Evolutionary conservation across 2,888 invertebrate genomes (phyloP).

Genomic region (Amblyjoppa fuscipennis): DNA sequence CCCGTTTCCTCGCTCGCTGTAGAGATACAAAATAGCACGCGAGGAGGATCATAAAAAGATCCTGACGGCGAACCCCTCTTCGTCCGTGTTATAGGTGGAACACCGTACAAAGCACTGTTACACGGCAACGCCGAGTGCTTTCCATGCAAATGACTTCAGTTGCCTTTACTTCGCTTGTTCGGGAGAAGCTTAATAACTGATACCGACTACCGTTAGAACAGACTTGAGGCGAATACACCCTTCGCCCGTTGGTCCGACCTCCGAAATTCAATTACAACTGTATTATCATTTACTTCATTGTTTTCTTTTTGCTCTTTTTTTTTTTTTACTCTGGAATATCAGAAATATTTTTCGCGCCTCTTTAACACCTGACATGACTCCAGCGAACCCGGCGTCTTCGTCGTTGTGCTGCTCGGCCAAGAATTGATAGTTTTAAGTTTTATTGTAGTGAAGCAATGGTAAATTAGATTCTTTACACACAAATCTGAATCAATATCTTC

Average conservation of each 20-base stretch:
- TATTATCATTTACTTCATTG: not conserved
- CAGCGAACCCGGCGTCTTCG: no score
- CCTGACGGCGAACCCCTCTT: slow-evolving; percentile 18
- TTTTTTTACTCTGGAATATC: not conserved
- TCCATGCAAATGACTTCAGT: slow-evolving; percentile 78
- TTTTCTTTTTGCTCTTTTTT: not conserved
- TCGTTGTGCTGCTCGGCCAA: no score
- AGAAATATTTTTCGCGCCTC: no score
- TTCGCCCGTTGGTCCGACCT: not conserved
- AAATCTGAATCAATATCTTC: no score
- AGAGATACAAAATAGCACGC: slow-evolving; percentile 4
- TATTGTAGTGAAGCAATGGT: no score
- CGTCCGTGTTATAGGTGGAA: slow-evolving; percentile 15
- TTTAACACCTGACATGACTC: no score
- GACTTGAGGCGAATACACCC: slow-evolving; percentile 2
- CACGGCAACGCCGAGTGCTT: slow-evolving; percentile 73
- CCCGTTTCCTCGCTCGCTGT: slow-evolving; percentile 18
- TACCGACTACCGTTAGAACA: slow-evolving; percentile 51
- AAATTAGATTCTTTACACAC: no score
- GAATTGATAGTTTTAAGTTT: no score
- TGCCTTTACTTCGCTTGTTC: slow-evolving; percentile 74
- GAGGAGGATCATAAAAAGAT: slow-evolving; percentile 6
- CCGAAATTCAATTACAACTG: not conserved
- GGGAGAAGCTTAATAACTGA: slow-evolving; percentile 73
- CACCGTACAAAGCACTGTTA: slow-evolving; percentile 44